These are phyloP conservation scores for Torymus aiolomorphi DNA, from an alignment of 2,888 invertebrate species.

Conservation along the genomic window DNA sequence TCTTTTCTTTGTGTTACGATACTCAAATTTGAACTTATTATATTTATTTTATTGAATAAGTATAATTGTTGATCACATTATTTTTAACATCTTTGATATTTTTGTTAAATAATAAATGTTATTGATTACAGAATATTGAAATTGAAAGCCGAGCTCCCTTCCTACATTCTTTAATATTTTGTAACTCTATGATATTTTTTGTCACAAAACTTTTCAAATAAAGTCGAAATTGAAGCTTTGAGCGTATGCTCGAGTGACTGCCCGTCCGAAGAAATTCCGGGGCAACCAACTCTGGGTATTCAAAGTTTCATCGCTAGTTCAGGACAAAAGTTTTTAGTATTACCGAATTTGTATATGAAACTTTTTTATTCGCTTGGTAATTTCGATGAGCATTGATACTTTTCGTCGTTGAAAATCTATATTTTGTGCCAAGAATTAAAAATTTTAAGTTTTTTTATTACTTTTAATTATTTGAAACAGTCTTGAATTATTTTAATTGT, in stretches of 20 bases:
- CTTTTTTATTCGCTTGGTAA: not conserved
- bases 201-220: not conserved
- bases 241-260: constrained; percentile 4
- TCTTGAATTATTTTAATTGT: no score
- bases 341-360: not conserved
- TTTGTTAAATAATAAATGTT: no score
- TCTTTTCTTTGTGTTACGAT: no score
- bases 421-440: not conserved
- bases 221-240: constrained; percentile 10
- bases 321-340: not conserved
- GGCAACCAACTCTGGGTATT: not conserved
- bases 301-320: not conserved
- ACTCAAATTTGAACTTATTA: no score
- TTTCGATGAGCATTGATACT: not conserved
- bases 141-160: no score
- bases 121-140: no score
- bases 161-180: no score
- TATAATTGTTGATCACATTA: no score
- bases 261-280: constrained; percentile 10
- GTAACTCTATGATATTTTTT: not conserved
- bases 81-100: no score
- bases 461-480: no score
- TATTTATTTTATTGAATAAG: no score
- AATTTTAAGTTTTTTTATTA: no score
- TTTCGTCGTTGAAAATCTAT: not conserved